Base-by-base conservation (phyloP, 2,888 invertebrate genomes). In the Watsonalla cultraria region DNA sequence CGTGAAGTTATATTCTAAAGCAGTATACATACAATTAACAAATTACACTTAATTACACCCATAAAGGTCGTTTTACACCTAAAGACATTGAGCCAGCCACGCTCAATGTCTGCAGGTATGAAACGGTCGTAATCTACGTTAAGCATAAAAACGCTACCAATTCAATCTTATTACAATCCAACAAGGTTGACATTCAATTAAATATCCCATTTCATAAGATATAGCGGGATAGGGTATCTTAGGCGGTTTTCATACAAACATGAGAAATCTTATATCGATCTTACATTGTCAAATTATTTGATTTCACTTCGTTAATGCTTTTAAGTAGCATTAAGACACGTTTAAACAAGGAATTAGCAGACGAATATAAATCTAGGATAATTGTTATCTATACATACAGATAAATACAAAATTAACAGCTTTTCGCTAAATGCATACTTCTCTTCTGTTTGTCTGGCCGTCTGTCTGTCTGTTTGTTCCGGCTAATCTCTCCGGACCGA, bases 191-290 rank as follows among this genome's bases (percentile, higher is more conserved):
- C 70, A 64, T 66, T 66, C 58, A 64, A 60, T 58, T 56, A 51
- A 60, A 56, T 49, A 45, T 53, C 56, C 60, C 60, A 51, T 37
- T 49, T 49, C 37, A 15, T 39, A 37, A 7, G n/a, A 13, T 35
- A 35, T 13, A 49, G 47, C 33, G 57, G 61, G 57, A 50, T n/a
- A 55, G 51, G 59, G 60, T 57, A 64, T 61, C 55, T 57, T 71
- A 76, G 76, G 76, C 76, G 73, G 74, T 66, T 35, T 69, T 60
- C 59, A 72, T 73, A 76, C 70, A 74, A 70, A 76, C 66, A 68
- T 73, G 74, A 70, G 67, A 76, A 73, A 70, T 61, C 66, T 72
- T 65, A 60, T 56, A 33, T 51, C 62, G 54, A 59, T 64, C 60
- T 60, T 61, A 68, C 64, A 62, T 64, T 57, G 63, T 66, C 61